Base-by-base conservation (phyloP, 2,113 vertebrate species). In the Misgurnus anguillicaudatus region DNA sequence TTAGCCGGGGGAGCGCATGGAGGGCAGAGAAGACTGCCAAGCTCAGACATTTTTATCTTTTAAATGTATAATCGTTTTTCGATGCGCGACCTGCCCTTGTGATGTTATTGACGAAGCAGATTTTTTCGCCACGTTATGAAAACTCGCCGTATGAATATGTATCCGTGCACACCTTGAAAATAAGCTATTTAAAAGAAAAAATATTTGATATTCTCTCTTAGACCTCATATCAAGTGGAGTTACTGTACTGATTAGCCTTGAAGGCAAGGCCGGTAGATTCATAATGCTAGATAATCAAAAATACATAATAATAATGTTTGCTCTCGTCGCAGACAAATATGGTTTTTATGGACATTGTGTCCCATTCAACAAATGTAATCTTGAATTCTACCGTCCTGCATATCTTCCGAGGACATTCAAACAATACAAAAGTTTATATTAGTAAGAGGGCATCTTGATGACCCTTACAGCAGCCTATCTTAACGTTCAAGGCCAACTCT, bases 131-230 rank as follows among this genome's bases (percentile, higher is more conserved):
- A 55, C 39, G 60, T n/a, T 73, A 66, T 74, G 69, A 74, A 73
- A 67, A 74, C 70, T 58, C 61, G 31, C n/a, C 8, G 9, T 58
- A 80, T 80, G 55, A 80, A 80, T 80, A 75, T 80, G 63, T 61
- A 75, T 75, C 71, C 55, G 17, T 6, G 4, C 2, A 36, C 17
- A 41, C 63, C 55, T 62, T 80, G 71, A 74, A 74, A 66, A 80
- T 65, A 63, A 72, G 48, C 70, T 60, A 7, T 66, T 75, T 38
- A 47, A 53, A 51, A 39, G 31, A 36, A 36, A 61, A 60, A 61
- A 55, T 45, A 9, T 6, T 73, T 61, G n/a, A 61, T 36, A 61
- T 76, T 67, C 63, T 13, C 2, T 58, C 75, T 17, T n/a, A n/a
- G 42, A 58, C 79, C 51, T 80, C 71, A 51, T 24, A 72, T 53